Evolutionary conservation across 2,888 invertebrate species (phyloP), one percentile per base, ranked within the genome.

Genomic region (Phrixothrix hirtus): DNA sequence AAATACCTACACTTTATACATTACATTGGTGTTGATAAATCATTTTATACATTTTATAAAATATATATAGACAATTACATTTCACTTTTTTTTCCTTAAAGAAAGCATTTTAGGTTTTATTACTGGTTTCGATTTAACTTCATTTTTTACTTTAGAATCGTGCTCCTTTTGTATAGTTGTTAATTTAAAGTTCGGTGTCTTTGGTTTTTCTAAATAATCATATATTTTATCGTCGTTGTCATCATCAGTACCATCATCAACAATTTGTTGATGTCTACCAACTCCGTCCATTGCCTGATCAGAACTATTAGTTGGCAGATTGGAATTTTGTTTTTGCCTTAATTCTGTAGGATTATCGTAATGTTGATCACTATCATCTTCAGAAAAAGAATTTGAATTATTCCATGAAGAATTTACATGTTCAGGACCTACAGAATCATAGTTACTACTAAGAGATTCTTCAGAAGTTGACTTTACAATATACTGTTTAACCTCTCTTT

Each of bases 191-290:
- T 4, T 10, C 5, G 25, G 26, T 14, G n/a, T 25, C 5, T 10
- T 12, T 12, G 31, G 29, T 2, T 31, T 21, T 35, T 51, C 31
- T 31, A 52, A 31, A 21, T 15, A 39, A 31, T 52, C 46, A 13
- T 52, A 52, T 9, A 52, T 36, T 6, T 39, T 34, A 38, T 50
- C 43, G 13, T 51, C 44, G 2, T 51, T 39, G 15, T 51, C 51
- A 7, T 44, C 25, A 9, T 29, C 39, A 5, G 3, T 21, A 7
- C 7, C 3, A 7, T 21, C 21, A 21, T 21, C 7, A 21, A 21
- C 7, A 5, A 5, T 21, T 5, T 5, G 7, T 21, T 21, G 21
- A 7, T 21, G 21, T 5, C 7, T 21, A 5, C 4, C 21, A 21
- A 7, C n/a, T n/a, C n/a, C n/a, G n/a, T 21, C 14, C 6, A 1